Conservation (phyloP, 2,797 vertebrate species). For the Pampus argenteus region DNA sequence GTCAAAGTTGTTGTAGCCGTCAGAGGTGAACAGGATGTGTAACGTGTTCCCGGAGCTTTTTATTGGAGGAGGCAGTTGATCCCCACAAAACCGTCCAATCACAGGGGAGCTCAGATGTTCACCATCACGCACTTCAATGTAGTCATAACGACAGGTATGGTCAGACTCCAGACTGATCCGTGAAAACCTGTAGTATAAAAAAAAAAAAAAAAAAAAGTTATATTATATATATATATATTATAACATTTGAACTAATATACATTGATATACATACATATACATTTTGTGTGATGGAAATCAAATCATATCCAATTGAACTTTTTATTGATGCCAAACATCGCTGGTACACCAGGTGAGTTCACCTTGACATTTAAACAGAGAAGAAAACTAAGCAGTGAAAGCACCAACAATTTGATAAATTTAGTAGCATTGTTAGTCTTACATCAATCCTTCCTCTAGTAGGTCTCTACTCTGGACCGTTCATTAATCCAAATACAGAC, state of each 20-base stretch:
- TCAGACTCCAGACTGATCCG: conserved; percentile 87
- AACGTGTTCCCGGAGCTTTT: conserved; percentile 85
- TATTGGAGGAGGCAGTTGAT: conserved; percentile 86
- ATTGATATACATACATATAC: no score
- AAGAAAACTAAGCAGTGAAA: background rate
- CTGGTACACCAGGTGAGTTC: background rate
- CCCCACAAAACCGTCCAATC: conserved; percentile 92
- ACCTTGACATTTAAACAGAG: background rate
- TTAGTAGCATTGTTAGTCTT: background rate
- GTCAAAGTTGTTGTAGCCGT: conserved; percentile 94
- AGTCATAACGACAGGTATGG: conserved; percentile 91
- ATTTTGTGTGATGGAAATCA: background rate
- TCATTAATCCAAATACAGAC: background rate
- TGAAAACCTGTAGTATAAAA: conserved; percentile 83
- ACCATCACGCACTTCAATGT: conserved; percentile 90
- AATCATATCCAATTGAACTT: background rate
- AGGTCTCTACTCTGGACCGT: background rate
- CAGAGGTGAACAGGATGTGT: conserved; percentile 90
- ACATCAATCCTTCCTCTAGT: background rate
- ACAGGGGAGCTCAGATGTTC: conserved; percentile 83
- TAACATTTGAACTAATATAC: no score
- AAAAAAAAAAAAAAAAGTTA: background rate
- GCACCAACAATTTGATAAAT: background rate
- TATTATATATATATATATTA: no score
- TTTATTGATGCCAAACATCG: background rate